These are phyloP conservation scores for Gymnodraco acuticeps DNA, from an alignment of 2,797 vertebrate genomes.

Conservation along the genomic window DNA sequence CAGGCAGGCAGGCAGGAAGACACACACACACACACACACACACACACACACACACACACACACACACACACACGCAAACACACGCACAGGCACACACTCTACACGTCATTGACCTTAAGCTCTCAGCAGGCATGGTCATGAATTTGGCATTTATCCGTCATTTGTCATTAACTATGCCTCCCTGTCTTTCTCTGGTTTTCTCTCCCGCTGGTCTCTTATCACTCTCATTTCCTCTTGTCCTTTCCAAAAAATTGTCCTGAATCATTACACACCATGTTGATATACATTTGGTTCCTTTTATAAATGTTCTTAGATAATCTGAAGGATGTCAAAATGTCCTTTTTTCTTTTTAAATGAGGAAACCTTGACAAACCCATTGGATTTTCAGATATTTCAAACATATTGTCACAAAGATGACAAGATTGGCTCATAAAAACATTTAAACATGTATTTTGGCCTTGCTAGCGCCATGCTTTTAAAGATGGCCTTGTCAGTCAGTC, in stretches of 20 bases:
- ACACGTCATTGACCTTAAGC: slow-evolving; percentile 44
- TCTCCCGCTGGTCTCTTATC: neutral
- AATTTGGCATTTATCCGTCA: slow-evolving; percentile 58
- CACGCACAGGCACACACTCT: neutral
- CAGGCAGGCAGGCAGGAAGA: slow-evolving; percentile 1
- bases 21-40: slow-evolving; percentile 6
- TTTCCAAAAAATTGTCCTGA: neutral
- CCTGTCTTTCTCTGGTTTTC: neutral
- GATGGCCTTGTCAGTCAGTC: too few relatives aligned
- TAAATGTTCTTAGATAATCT: neutral
- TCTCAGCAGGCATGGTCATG: slow-evolving; percentile 36
- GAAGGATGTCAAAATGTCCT: neutral
- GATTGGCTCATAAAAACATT: neutral
- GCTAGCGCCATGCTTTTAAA: neutral
- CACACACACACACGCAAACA: neutral
- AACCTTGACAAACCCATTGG: too few relatives aligned
- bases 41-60: neutral
- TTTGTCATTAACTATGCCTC: slow-evolving; percentile 30
- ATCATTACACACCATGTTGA: too few relatives aligned
- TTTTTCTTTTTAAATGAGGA: too few relatives aligned
- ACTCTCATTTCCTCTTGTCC: neutral
- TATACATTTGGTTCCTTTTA: too few relatives aligned
- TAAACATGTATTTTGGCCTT: neutral
- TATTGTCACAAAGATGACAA: neutral
- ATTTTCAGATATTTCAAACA: too few relatives aligned